phyloP scores from a whole-genome alignment of 2,888 invertebrate species.

The Ametastegia equiseti region DNA sequence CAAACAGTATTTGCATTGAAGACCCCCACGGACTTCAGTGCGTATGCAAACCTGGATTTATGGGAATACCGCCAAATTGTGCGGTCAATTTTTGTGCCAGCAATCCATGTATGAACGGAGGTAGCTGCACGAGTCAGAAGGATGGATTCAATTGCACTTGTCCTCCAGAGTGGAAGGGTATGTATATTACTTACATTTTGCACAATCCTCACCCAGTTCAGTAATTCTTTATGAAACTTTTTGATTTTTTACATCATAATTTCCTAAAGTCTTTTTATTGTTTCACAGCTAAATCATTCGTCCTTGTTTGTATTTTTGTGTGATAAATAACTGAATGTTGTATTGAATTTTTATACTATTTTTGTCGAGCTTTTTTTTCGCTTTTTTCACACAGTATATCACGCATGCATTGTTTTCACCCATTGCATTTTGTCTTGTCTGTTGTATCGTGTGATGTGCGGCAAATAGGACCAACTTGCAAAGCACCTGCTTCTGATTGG shows the following conservation, averaged over 20 bases:
- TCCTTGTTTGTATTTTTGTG: no score
- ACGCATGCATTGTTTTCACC: conserved; percentile 28
- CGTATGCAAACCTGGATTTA: conserved; percentile 82
- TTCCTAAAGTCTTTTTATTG: no score
- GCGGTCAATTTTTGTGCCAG: conserved; percentile 80
- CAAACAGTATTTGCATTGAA: conserved; percentile 83
- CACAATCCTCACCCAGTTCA: not conserved
- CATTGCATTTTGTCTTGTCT: conserved; percentile 52
- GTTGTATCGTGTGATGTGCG: conserved; percentile 49
- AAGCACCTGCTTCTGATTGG: conserved; percentile 63
- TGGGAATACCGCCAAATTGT: conserved; percentile 75
- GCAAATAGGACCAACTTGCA: conserved; percentile 64
- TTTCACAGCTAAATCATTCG: no score
- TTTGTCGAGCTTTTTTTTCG: not conserved
- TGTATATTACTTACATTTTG: conserved; percentile 52
- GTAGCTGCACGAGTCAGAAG: conserved; percentile 80
- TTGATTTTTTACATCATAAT: no score
- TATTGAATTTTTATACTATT: not conserved
- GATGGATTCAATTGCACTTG: conserved; percentile 85
- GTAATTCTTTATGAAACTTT: no score
- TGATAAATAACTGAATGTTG: not conserved
- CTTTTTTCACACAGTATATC: conserved; percentile 17
- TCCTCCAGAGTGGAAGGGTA: conserved; percentile 84
- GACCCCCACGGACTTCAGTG: conserved; percentile 78
- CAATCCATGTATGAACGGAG: conserved; percentile 87